phyloP scores from a whole-genome alignment of 2,888 invertebrate species.

The Ectemnius continuus region DNA sequence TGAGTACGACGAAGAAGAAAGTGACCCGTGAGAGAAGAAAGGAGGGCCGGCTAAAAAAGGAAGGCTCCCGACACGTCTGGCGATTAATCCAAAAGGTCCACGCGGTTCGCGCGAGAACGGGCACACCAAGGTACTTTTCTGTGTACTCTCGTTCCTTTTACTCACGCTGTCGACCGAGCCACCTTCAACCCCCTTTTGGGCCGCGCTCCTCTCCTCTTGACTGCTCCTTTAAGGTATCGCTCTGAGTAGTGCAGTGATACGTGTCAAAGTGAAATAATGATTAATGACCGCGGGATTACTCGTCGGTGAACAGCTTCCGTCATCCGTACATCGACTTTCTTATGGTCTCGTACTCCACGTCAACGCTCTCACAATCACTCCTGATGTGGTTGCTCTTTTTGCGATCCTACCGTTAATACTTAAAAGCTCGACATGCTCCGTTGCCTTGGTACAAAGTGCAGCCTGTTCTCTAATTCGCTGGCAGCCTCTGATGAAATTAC shows the following conservation, averaged over 20 bases:
- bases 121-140: constrained; percentile 18
- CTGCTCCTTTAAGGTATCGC: constrained; percentile 6
- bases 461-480: too few relatives aligned
- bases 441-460: too few relatives aligned
- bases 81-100: constrained; percentile 67
- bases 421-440: too few relatives aligned
- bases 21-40: constrained; percentile 25
- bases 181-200: not conserved
- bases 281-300: constrained; percentile 2
- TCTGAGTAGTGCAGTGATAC: not conserved
- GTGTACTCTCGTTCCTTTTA: constrained; percentile 20
- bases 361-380: too few relatives aligned
- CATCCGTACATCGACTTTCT: constrained; percentile 6
- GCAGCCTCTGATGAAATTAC: too few relatives aligned
- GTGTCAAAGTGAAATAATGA: constrained; percentile 15
- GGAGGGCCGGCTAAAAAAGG: constrained; percentile 47
- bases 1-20: constrained; percentile 31
- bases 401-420: too few relatives aligned
- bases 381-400: too few relatives aligned
- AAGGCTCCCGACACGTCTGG: constrained; percentile 54
- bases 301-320: not conserved
- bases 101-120: constrained; percentile 37
- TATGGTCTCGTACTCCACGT: not conserved
- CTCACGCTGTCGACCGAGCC: constrained; percentile 20
- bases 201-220: not conserved